A percentile compares a stretch with the other conserved stretches of the same genome.
These are phyloP conservation scores for Calidris pygmaea DNA, from an alignment of 2,113 vertebrate species.

Conservation along the genomic window DNA sequence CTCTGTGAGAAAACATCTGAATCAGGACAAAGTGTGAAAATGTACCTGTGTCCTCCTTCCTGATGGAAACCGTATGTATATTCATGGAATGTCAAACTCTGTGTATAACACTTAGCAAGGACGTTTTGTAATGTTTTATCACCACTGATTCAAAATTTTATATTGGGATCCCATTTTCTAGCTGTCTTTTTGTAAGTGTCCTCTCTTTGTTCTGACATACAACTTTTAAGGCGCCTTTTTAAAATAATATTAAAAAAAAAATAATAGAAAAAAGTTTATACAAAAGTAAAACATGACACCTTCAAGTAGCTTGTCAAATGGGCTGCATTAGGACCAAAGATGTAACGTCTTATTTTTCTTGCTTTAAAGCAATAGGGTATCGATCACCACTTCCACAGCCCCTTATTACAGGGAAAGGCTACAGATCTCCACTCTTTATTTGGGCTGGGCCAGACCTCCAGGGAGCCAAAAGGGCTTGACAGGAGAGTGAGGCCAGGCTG, in stretches of 20 bases:
- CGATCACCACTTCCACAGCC: neutral
- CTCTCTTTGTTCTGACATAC: neutral
- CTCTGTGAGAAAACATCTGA: constrained; percentile 24
- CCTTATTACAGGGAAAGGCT: neutral
- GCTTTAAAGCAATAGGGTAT: constrained; percentile 36
- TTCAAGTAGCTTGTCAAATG: constrained; percentile 32
- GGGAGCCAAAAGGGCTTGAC: neutral
- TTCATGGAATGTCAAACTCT: neutral
- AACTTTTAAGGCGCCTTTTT: constrained; percentile 40
- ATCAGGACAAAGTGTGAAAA: neutral
- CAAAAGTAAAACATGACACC: neutral
- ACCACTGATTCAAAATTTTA: constrained; percentile 27
- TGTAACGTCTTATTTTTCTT: neutral
- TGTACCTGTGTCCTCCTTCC: neutral
- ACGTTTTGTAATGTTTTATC: constrained; percentile 18
- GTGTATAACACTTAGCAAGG: neutral
- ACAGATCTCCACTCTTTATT: neutral
- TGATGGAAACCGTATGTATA: neutral
- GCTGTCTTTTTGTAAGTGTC: neutral
- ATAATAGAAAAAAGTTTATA: neutral
- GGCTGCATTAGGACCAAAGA: constrained; percentile 67
- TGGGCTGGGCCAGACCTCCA: neutral
- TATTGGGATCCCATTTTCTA: constrained; percentile 56
- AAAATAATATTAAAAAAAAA: neutral
- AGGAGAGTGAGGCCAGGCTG: neutral